Evolutionary conservation across 2,113 vertebrate species (phyloP).

Genomic region (Pangasianodon gigas): DNA sequence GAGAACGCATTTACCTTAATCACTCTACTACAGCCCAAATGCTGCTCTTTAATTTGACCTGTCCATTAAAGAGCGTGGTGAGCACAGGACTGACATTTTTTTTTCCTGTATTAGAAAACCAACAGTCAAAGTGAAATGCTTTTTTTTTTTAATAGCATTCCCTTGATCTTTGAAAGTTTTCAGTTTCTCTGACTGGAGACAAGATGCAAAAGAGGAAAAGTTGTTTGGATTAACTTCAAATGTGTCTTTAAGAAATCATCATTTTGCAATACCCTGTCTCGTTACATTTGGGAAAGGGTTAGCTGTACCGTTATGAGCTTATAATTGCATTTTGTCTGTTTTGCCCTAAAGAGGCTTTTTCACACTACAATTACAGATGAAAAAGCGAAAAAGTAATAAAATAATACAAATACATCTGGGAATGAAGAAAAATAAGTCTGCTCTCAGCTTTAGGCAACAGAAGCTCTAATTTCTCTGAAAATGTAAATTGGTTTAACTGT

Average conservation of each 20-base stretch:
- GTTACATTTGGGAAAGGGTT: constrained; percentile 39
- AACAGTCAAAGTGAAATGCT: neutral
- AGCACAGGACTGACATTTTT: neutral
- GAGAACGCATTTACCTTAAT: constrained; percentile 21
- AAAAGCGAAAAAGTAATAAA: constrained; percentile 50
- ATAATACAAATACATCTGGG: constrained; percentile 30
- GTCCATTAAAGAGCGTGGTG: neutral
- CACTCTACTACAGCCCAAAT: neutral
- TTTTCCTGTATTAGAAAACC: neutral
- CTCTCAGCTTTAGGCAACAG: constrained; percentile 45
- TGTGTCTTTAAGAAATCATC: constrained; percentile 19
- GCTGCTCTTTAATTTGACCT: constrained; percentile 3
- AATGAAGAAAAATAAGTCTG: constrained; percentile 36
- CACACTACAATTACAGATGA: constrained; percentile 51
- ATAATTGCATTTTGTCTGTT: constrained; percentile 56
- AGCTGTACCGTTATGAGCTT: constrained; percentile 40
- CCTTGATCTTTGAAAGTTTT: constrained; percentile 6
- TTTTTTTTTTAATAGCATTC: neutral
- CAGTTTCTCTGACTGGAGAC: neutral
- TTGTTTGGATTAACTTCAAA: constrained; percentile 31
- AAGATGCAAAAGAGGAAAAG: constrained; percentile 6
- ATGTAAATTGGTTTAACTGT: constrained; percentile 53
- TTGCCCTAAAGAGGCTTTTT: constrained; percentile 53
- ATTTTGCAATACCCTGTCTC: constrained; percentile 22
- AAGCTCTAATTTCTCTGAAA: constrained; percentile 53